Evolutionary conservation across 1,140 invertebrate species (phyloP).

Genomic region (Theocolax elegans): DNA sequence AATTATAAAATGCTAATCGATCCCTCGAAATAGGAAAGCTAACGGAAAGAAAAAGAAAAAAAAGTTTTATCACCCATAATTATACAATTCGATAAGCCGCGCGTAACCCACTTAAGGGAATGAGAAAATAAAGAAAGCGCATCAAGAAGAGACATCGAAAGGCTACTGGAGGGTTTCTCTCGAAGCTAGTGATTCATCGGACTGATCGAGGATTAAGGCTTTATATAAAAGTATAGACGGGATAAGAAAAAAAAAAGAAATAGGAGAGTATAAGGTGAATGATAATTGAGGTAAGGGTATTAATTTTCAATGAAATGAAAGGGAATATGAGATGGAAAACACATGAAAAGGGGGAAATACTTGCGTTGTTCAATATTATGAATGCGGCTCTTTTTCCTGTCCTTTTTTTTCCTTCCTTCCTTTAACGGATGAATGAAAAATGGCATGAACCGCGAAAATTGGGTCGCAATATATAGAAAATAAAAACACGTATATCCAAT

Average conservation of each 20-base stretch:
- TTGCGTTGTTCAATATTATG: slow-evolving; percentile 1
- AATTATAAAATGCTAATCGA: too few species aligned
- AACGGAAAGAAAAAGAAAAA: too few species aligned
- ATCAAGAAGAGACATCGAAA: neutral
- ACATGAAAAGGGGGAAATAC: neutral
- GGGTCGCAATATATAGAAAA: neutral
- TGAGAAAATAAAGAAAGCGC: neutral
- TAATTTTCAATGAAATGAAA: too few species aligned
- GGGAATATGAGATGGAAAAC: neutral
- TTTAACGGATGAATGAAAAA: slow-evolving; percentile 15
- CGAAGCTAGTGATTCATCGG: neutral
- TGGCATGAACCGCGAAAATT: neutral
- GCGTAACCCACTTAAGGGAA: slow-evolving; percentile 5
- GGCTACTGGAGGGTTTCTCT: slow-evolving; percentile 1
- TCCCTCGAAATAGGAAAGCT: too few species aligned
- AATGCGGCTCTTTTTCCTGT: slow-evolving; percentile 4
- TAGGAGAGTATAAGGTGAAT: too few species aligned
- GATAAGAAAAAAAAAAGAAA: neutral
- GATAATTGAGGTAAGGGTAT: too few species aligned
- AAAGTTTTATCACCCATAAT: neutral
- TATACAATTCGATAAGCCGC: slow-evolving; percentile 19
- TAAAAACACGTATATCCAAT: slow-evolving; percentile 2
- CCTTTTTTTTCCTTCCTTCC: neutral
- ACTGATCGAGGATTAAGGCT: slow-evolving; percentile 24
- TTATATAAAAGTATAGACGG: neutral